phyloP scores from a whole-genome alignment of 2,113 vertebrate genomes.

The Genyomyrus donnyi region DNA sequence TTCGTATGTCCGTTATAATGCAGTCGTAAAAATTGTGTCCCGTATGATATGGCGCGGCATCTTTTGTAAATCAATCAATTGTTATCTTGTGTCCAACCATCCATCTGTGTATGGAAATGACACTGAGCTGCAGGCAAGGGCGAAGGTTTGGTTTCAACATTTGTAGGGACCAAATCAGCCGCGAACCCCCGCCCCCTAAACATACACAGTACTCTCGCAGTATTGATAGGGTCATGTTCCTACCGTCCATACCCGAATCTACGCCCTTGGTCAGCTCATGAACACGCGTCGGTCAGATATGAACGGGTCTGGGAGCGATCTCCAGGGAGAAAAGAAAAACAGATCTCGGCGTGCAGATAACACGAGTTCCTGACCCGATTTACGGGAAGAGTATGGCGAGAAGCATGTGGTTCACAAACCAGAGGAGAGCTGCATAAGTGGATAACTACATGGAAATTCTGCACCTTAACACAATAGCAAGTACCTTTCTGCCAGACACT shows the following conservation, averaged over 20 bases:
- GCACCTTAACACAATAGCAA: neutral
- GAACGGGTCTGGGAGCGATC: neutral
- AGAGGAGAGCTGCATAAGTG: neutral
- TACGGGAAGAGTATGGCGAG: neutral
- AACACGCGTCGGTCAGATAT: neutral
- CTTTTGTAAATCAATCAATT: neutral
- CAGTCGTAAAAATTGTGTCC: neutral
- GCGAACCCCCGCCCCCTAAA: neutral
- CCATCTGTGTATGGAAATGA: neutral
- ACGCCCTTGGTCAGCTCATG: neutral
- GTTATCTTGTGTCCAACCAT: neutral
- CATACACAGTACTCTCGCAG: neutral
- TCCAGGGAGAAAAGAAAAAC: conserved; percentile 6
- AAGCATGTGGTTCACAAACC: neutral
- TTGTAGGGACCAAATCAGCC: neutral
- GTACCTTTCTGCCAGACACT: neutral
- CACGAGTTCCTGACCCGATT: neutral
- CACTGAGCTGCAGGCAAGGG: neutral
- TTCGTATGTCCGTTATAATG: neutral
- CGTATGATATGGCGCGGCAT: neutral
- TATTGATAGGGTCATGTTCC: neutral
- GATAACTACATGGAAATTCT: neutral
- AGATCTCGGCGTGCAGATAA: neutral
- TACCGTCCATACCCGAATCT: neutral
- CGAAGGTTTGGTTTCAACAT: neutral